These are phyloP conservation scores for Rhadina sibilatrix DNA, from an alignment of 2,113 vertebrate genomes.

Conservation along the genomic window DNA sequence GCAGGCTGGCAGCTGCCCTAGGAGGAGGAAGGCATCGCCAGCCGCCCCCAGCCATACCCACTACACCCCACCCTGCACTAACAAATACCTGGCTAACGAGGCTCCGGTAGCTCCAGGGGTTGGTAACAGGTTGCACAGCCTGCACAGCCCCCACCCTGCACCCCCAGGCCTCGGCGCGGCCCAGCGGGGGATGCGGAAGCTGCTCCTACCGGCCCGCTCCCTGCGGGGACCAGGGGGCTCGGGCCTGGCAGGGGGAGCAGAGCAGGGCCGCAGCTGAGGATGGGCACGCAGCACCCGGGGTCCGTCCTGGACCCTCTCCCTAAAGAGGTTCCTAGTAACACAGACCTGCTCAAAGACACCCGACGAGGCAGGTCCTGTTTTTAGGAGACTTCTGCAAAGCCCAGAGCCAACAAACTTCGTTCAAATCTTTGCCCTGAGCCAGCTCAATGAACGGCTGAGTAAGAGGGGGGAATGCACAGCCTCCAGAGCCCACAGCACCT, in stretches of 20 bases:
- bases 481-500: neutral
- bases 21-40: neutral
- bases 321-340: accelerated
- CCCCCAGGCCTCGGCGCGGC: accelerated
- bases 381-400: neutral
- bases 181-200: neutral
- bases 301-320: neutral
- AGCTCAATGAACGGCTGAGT: neutral
- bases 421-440: neutral
- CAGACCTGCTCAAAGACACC: neutral
- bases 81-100: neutral
- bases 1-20: neutral
- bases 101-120: neutral
- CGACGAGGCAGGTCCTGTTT: neutral
- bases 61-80: neutral
- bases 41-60: neutral
- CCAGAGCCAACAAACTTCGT: neutral
- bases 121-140: conserved; percentile 52
- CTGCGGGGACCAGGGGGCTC: accelerated
- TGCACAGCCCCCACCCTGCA: neutral
- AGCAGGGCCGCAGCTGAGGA: neutral
- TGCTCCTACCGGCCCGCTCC: neutral
- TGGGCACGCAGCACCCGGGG: accelerated
- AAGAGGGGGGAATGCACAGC: accelerated
- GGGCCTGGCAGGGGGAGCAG: accelerated